Evolutionary conservation across 2,797 vertebrate species (phyloP).

Genomic region (Sebastes minor): DNA sequence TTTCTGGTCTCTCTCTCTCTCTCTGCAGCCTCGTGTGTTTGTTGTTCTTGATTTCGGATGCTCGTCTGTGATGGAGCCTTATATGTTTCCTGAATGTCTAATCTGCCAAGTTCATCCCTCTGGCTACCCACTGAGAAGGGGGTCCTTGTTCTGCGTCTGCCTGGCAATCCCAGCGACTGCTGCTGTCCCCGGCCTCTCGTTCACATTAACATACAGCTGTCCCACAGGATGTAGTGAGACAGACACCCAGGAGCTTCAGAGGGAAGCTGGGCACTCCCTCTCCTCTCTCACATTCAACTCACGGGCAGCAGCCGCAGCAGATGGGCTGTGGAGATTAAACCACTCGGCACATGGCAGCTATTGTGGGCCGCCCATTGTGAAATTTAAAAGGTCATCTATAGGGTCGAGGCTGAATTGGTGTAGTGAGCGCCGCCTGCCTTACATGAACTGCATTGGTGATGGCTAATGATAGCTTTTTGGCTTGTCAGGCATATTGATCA

Average conservation of each 20-base stretch:
- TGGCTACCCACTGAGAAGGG: slow-evolving; percentile 88
- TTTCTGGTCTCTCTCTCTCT: slow-evolving; percentile 18
- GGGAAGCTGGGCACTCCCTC: slow-evolving; percentile 65
- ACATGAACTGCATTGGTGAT: slow-evolving; percentile 26
- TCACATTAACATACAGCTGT: slow-evolving; percentile 99
- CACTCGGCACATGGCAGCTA: slow-evolving; percentile 87
- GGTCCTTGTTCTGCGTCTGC: slow-evolving; percentile 86
- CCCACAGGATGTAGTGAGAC: slow-evolving; percentile 84
- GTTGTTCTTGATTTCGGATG: slow-evolving; percentile 64
- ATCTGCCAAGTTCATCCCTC: slow-evolving; percentile 92
- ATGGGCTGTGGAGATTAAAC: slow-evolving; percentile 91
- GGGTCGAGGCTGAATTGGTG: slow-evolving; percentile 67
- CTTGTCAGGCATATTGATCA: slow-evolving; percentile 48
- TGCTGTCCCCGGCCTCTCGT: slow-evolving; percentile 89
- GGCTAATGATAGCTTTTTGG: slow-evolving; percentile 49
- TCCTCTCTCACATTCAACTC: slow-evolving; percentile 60
- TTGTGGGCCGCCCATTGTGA: slow-evolving; percentile 86
- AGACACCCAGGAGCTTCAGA: slow-evolving; percentile 81
- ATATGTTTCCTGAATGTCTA: slow-evolving; percentile 91
- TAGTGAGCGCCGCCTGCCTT: slow-evolving; percentile 5
- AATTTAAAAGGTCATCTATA: slow-evolving; percentile 85
- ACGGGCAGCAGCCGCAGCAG: slow-evolving; percentile 86
- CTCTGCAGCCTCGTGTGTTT: slow-evolving; percentile 53
- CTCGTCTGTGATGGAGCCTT: slow-evolving; percentile 72
- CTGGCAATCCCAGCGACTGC: slow-evolving; percentile 88